Conservation (phyloP, 2,113 vertebrate species). For the Onychostruthus taczanowskii region DNA sequence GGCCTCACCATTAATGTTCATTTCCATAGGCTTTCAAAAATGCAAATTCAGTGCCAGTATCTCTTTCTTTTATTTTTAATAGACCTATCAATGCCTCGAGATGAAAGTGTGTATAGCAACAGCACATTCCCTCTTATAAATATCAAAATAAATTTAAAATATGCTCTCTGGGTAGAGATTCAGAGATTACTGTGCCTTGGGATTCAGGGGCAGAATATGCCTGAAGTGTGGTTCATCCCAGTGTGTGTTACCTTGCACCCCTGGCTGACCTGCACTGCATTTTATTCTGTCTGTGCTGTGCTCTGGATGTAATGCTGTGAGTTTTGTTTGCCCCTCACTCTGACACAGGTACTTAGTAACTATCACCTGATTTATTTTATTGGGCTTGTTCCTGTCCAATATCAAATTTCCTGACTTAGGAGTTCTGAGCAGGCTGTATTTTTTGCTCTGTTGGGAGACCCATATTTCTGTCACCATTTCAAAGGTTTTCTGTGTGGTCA, state of each 20-base stretch:
- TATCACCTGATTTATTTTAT: not conserved
- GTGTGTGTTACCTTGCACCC: not conserved
- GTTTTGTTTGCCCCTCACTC: not conserved
- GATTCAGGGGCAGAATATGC: not conserved
- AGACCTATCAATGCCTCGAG: not conserved
- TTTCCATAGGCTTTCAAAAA: not conserved
- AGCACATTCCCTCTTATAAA: not conserved
- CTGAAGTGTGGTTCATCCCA: not conserved
- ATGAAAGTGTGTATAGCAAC: not conserved
- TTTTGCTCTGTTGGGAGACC: not conserved
- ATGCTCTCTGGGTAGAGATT: not conserved
- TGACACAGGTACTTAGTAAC: not conserved
- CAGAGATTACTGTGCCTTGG: not conserved
- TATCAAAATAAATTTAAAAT: not conserved
- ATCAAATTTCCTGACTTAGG: not conserved
- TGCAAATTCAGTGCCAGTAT: not conserved
- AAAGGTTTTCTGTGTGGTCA: not conserved
- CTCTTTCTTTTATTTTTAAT: not conserved
- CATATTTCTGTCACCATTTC: not conserved
- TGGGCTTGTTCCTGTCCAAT: not conserved
- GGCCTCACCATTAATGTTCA: not conserved
- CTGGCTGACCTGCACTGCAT: not conserved
- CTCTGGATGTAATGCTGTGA: not conserved
- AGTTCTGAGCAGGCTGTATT: not conserved
- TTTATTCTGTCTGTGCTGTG: not conserved